Conservation (phyloP, 2,797 vertebrate genomes). For the Sarcophilus harrisii region DNA sequence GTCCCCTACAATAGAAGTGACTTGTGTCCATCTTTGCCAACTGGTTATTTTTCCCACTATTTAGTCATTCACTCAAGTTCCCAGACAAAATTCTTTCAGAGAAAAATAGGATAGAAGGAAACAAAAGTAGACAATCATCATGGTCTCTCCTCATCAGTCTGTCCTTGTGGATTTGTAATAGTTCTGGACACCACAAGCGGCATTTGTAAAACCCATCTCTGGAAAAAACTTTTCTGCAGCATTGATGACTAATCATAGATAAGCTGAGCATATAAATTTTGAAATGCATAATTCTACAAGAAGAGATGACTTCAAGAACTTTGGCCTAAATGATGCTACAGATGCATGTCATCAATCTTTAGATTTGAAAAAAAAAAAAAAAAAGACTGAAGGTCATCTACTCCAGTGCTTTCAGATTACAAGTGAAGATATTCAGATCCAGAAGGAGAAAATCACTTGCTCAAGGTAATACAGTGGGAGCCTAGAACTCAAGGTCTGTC, state of each 20-base stretch:
- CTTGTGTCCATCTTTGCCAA: constrained; percentile 47
- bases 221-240: neutral
- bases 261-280: neutral
- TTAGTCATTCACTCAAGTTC: constrained; percentile 14
- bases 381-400: neutral
- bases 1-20: constrained; percentile 47
- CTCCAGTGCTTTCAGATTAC: neutral
- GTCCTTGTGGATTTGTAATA: neutral
- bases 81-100: constrained; percentile 30
- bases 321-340: neutral
- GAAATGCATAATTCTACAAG: neutral
- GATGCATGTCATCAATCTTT: neutral
- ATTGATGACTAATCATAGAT: neutral
- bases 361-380: neutral
- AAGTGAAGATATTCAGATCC: neutral
- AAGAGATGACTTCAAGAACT: neutral
- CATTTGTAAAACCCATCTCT: neutral
- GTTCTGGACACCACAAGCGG: neutral
- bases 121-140: neutral
- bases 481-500: neutral
- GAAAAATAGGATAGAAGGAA: constrained; percentile 5
- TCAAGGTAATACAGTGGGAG: neutral
- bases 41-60: neutral
- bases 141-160: neutral
- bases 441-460: neutral